Percentiles rank a stretch among this genome's conserved stretches.
phyloP scores from a whole-genome alignment of 2,888 invertebrate species.

The Drosophila setosimentum region DNA sequence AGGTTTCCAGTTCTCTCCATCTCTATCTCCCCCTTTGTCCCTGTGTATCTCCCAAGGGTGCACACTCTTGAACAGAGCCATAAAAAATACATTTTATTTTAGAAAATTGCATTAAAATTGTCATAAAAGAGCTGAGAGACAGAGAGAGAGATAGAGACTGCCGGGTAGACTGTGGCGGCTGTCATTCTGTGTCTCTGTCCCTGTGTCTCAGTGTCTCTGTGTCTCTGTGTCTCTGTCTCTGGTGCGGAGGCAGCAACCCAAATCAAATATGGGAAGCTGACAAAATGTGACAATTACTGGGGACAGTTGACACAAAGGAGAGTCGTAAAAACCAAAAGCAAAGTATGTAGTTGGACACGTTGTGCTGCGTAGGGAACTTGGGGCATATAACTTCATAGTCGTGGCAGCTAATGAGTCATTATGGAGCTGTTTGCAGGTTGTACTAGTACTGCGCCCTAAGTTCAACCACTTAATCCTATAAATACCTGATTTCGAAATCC shows the following conservation, averaged over 20 bases:
- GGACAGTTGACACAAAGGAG: constrained; percentile 64
- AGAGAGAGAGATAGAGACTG: constrained; percentile 7
- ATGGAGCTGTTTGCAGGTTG: constrained; percentile 24
- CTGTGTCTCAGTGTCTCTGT: constrained; percentile 1
- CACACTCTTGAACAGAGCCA: constrained; percentile 55
- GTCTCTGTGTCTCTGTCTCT: neutral
- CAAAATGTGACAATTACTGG: constrained; percentile 82
- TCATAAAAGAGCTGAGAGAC: constrained; percentile 59
- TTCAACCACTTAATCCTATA: constrained; percentile 50
- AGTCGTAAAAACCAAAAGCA: constrained; percentile 47
- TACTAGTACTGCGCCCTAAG: constrained; percentile 5
- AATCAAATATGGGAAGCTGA: constrained; percentile 78
- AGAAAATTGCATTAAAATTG: constrained; percentile 80
- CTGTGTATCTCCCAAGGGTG: constrained; percentile 45
- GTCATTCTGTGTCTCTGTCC: constrained; percentile 7
- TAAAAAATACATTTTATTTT: constrained; percentile 80
- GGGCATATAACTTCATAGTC: constrained; percentile 16
- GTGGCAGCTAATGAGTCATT: constrained; percentile 47
- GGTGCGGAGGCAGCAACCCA: constrained; percentile 38
- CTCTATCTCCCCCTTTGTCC: neutral
- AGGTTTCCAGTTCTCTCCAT: neutral
- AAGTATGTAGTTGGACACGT: constrained; percentile 42
- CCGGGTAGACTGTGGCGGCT: constrained; percentile 16
- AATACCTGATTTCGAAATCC: constrained; percentile 57
- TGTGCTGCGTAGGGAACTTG: constrained; percentile 10